phyloP scores from a whole-genome alignment of 2,797 vertebrate species.

The Gymnothorax reevesii region DNA sequence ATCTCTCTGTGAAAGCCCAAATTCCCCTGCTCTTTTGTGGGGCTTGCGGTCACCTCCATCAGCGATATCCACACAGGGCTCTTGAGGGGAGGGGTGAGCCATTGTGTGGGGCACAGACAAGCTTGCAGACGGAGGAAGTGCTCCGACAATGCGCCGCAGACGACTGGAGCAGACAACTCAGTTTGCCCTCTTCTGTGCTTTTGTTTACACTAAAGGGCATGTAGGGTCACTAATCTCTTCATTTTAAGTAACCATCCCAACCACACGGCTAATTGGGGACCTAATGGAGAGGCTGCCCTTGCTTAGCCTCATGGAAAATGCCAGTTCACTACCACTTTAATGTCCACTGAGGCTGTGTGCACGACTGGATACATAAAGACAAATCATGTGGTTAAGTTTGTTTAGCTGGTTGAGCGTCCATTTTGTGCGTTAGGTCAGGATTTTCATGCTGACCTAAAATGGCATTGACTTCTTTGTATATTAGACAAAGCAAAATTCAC shows the following conservation, averaged over 20 bases:
- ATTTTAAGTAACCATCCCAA: neutral
- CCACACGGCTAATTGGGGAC: neutral
- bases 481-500: neutral
- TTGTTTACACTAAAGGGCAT: neutral
- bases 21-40: conserved; percentile 47
- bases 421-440: neutral
- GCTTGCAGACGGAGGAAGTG: conserved; percentile 38
- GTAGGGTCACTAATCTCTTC: neutral
- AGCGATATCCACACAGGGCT: conserved; percentile 39
- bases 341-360: neutral
- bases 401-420: neutral
- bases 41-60: conserved; percentile 42
- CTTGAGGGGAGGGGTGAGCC: neutral
- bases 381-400: neutral
- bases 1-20: neutral
- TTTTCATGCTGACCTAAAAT: neutral
- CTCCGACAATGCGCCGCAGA: conserved; percentile 46
- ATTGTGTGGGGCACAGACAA: conserved; percentile 41
- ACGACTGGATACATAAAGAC: neutral
- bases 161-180: neutral
- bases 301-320: neutral
- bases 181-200: neutral
- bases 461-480: neutral
- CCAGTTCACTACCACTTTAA: neutral
- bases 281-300: neutral